Base-by-base conservation (phyloP, 2,797 vertebrate species). In the Jordanella pulchra region DNA sequence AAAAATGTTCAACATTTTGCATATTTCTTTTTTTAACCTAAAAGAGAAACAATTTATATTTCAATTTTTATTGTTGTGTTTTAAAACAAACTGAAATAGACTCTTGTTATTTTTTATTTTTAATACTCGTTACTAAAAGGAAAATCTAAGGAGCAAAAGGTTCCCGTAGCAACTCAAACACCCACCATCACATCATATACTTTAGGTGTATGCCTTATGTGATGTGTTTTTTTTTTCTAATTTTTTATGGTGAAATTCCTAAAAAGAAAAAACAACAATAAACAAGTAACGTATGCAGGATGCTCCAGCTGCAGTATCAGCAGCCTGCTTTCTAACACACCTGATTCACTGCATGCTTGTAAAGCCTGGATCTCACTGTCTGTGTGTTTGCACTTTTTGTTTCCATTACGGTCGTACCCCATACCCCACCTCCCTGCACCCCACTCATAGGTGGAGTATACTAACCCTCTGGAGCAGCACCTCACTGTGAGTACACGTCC, bases 381-480 rank as follows among this genome's bases (percentile, higher is more conserved):
- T 70, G 55, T 83, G 73, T 89, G 84, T 90, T 80, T 91, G 90
- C 88, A 80, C 86, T 88, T 85, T 92, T 88, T 92, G 84, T 92
- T 86, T 87, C 81, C 89, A 88, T 93, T 72, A 76, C 82, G 77
- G 77, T 91, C 81, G 72, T 86, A 72, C n/a, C 87, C 89, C 88
- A 86, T 83, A 65, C 75, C 80, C 86, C 85, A 81, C 81, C 82
- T 78, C 78, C 81, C 81, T 67, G 67, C 83, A 86, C 77, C 85
- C 83, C 82, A 84, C 87, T 82, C 56, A 69, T 95, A 97, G 96
- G 96, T 96, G 94, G 96, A 96, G 91, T 95, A 94, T 90, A 95
- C 94, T 95, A 96, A 96, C 92, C 95, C 96, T 32, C 93, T 97
- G 95, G 96, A 97, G 92, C 96, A 96, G 94, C 96, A 95, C 90